phyloP scores from a whole-genome alignment of 2,113 vertebrate species.

The Xiphophorus hellerii region DNA sequence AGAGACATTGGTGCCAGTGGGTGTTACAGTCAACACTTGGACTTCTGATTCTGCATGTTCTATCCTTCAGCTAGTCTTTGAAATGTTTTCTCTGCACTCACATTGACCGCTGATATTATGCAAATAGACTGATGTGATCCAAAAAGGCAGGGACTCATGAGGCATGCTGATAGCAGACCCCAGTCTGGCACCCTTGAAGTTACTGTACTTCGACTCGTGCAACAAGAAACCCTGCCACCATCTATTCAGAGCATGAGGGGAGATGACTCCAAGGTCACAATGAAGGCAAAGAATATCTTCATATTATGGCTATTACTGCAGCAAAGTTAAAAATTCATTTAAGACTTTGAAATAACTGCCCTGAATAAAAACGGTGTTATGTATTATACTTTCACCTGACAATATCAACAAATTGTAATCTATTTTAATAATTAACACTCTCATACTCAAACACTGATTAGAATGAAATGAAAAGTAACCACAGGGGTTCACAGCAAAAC shows the following conservation, averaged over 20 bases:
- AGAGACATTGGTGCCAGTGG: conserved; percentile 42
- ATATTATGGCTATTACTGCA: neutral
- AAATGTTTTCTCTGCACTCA: conserved; percentile 32
- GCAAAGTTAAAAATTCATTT: neutral
- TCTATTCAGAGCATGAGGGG: conserved; percentile 1
- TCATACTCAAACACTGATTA: no score
- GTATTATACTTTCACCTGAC: no score
- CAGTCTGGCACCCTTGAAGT: conserved; percentile 20
- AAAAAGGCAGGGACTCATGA: conserved; percentile 41
- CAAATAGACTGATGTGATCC: conserved; percentile 30
- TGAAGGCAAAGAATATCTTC: neutral
- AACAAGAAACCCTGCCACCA: neutral
- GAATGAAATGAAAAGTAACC: no score
- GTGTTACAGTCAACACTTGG: conserved; percentile 51
- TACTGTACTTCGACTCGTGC: neutral
- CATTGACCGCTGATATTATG: conserved; percentile 55
- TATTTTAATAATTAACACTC: no score
- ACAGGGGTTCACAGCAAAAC: no score
- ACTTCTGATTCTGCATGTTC: conserved; percentile 43
- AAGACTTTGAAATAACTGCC: neutral
- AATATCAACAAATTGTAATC: no score
- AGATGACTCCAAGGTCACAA: conserved; percentile 9
- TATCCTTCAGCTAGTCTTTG: conserved; percentile 29
- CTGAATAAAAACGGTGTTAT: neutral
- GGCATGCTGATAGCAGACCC: conserved; percentile 35